Evolutionary conservation across 2,797 vertebrate species (phyloP).

Genomic region (Sphenopsis melanotis): DNA sequence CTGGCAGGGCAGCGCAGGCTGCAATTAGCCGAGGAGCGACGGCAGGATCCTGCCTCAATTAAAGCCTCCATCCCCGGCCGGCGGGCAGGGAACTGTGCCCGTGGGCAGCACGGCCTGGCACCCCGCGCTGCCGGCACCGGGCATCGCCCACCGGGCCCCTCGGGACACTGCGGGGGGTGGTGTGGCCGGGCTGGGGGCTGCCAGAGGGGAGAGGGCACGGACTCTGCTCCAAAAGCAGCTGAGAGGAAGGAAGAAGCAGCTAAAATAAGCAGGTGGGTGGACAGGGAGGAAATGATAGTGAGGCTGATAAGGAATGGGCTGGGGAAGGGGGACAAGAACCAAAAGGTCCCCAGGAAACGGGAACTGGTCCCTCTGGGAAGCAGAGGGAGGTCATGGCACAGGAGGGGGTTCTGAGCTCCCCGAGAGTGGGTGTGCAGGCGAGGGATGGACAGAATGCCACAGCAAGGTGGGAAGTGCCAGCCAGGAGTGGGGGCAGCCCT

Average conservation of each 20-base stretch:
- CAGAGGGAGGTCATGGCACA: not conserved
- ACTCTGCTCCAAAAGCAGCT: not conserved
- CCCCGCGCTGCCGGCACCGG: not conserved
- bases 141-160: fast-evolving
- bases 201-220: not conserved
- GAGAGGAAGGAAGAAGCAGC: conserved; percentile 55
- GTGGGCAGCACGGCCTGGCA: not conserved
- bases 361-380: not conserved
- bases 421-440: not conserved
- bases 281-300: conserved; percentile 19
- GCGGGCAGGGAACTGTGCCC: not conserved
- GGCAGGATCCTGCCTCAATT: conserved; percentile 12
- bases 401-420: not conserved
- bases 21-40: not conserved
- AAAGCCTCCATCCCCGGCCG: not conserved
- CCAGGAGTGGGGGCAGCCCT: not conserved
- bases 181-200: not conserved
- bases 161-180: not conserved
- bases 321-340: not conserved
- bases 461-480: not conserved
- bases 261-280: conserved; percentile 61
- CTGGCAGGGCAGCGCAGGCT: not conserved
- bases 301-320: conserved; percentile 14
- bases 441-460: not conserved
- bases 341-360: conserved; percentile 26